Conservation (phyloP, 2,113 vertebrate species). For the Dipodomys merriami region DNA sequence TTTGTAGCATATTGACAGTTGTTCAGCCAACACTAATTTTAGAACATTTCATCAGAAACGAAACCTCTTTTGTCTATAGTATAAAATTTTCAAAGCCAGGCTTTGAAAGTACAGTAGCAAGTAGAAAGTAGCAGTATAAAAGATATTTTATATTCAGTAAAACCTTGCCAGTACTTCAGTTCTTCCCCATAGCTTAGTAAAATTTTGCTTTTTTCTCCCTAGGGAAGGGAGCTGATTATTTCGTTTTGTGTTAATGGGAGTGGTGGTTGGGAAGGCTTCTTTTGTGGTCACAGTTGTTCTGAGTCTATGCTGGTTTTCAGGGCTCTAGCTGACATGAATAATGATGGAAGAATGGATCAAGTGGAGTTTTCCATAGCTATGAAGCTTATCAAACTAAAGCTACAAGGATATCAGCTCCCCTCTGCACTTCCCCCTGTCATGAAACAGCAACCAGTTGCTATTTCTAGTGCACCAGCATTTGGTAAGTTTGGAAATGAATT, state of each 20-base stretch:
- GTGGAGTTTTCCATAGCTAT: slow-evolving; percentile 99
- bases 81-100: neutral
- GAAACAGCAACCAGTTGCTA: slow-evolving; percentile 92
- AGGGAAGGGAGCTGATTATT: neutral
- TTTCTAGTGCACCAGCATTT: slow-evolving; percentile 89
- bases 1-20: slow-evolving; percentile 21
- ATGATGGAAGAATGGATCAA: slow-evolving; percentile 97
- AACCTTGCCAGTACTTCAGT: neutral
- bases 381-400: slow-evolving; percentile 98
- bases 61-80: neutral
- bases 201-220: neutral
- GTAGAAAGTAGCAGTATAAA: neutral
- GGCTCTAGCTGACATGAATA: slow-evolving; percentile 98
- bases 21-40: neutral
- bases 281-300: neutral
- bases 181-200: neutral
- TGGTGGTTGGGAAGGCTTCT: neutral
- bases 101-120: too few relatives aligned
- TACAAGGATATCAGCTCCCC: slow-evolving; percentile 97
- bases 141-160: neutral
- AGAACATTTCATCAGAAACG: slow-evolving; percentile 21
- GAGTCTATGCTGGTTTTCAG: slow-evolving; percentile 82
- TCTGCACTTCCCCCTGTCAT: slow-evolving; percentile 93
- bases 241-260: neutral
- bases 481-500: slow-evolving; percentile 86